These are phyloP conservation scores for Laodelphax striatellus DNA, from an alignment of 1,140 invertebrate species.

Conservation along the genomic window DNA sequence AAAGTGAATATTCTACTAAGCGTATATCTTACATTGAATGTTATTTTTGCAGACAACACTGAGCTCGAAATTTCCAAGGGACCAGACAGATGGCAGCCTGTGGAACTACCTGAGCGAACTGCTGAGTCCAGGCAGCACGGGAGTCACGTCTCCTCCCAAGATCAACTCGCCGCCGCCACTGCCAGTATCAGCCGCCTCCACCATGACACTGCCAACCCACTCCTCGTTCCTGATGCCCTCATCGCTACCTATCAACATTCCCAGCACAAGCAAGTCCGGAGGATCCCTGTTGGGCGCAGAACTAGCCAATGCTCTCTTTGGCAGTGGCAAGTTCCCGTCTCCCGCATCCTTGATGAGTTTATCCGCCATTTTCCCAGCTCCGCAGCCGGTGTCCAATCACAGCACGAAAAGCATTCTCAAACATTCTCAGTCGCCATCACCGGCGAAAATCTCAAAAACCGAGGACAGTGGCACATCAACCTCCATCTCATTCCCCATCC, in stretches of 20 bases:
- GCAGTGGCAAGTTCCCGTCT: constrained; percentile 23
- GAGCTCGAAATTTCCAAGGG: constrained; percentile 25
- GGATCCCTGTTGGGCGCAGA: constrained; percentile 16
- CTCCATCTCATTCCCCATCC: no score
- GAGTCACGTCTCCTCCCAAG: constrained; percentile 3
- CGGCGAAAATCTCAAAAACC: neutral
- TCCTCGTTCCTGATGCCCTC: neutral
- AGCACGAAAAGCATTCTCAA: constrained; percentile 1
- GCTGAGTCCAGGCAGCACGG: constrained; percentile 13
- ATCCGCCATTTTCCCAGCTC: constrained; percentile 16
- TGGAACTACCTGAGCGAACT: constrained; percentile 25
- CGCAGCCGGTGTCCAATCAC: neutral
- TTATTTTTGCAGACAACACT: constrained; percentile 21
- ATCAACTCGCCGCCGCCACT: neutral
- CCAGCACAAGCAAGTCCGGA: neutral
- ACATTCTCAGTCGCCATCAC: neutral
- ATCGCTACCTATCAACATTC: constrained; percentile 8
- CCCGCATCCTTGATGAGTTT: constrained; percentile 17
- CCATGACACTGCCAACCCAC: neutral
- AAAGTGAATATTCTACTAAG: no score
- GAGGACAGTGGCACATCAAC: neutral
- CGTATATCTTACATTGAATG: no score
- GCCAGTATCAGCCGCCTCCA: neutral
- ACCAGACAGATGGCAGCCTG: constrained; percentile 23
- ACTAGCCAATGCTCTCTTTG: constrained; percentile 23